Base-by-base conservation (phyloP, 1,140 invertebrate species). In the Trypoxylus dichotomus region DNA sequence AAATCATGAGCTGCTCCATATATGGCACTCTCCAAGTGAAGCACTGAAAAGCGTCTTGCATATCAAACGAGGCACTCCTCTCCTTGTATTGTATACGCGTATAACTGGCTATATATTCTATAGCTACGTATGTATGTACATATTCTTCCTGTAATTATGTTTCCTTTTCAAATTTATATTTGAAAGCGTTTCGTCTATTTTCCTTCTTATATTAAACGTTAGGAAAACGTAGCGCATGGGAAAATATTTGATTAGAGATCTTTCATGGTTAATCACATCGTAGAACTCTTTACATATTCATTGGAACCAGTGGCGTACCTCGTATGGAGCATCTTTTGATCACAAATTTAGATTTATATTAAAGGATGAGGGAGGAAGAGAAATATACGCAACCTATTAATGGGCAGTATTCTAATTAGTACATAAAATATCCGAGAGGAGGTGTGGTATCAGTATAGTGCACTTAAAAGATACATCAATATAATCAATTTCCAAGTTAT, bases 1-100 rank as follows among this genome's bases (percentile, higher is more conserved):
- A 81, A 81, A 81, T 81, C 79, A 81, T 81, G 78, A 73, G 58
- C 71, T 81, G 80, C 73, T 80, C 80, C 80, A 80, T 81, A 81
- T 81, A 81, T 78, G 80, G 80, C 76, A 68, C 79, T 79, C 76
- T 74, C 77, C 77, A 80, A 76, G 27, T 29, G 60, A 25, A 68
- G 27, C 60, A 29, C 60, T 41, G 60, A 32, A 60, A 60, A 77
- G 63, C 47, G 76, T 54, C 76, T 37, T 77, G 76, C 76, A 77
- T 77, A 77, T 77, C 76, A 77, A 77, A 71, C 27, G 76, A 42
- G 58, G 27, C 76, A 41, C 76, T 41, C 58, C 76, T 68, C 27
- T 77, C 32, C 29, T 21, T 63, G 24, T 25, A 54, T 76, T 76
- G 75, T 76, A 58, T 60, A 60, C 19, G 43, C 32, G 37, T 63